Evolutionary conservation across 2,888 invertebrate genomes (phyloP).

Genomic region (Drosophila rubida): DNA sequence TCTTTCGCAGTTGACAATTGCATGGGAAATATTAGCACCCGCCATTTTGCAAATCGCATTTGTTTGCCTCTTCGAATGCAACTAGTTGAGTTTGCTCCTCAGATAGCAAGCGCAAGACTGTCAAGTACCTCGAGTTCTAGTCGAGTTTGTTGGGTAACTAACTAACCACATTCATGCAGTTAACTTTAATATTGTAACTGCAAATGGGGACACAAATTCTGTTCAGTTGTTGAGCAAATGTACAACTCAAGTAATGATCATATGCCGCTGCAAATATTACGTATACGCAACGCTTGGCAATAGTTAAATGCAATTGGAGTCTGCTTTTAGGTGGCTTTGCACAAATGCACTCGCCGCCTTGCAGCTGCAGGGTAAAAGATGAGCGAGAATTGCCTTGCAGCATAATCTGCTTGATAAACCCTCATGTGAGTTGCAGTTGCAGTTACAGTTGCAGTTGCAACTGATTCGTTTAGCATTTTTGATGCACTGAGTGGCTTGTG

Average conservation of each 20-base stretch:
- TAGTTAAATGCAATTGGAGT: neutral
- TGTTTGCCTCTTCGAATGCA: conserved; percentile 40
- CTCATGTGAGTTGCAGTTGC: conserved; percentile 14
- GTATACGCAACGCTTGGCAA: no score
- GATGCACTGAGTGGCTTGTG: neutral
- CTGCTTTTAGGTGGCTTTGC: no score
- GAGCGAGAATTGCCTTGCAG: neutral
- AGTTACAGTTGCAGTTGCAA: conserved; percentile 10
- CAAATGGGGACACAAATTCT: no score
- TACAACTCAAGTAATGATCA: no score
- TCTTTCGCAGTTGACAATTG: conserved; percentile 75
- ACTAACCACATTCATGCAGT: no score
- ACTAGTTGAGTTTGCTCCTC: conserved; percentile 16
- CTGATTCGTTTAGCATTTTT: conserved; percentile 5
- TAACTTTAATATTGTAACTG: no score
- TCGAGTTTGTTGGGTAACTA: no score
- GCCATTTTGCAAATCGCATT: conserved; percentile 46
- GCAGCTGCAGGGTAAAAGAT: neutral
- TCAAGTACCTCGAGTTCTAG: neutral
- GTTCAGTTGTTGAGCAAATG: no score
- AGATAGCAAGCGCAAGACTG: neutral
- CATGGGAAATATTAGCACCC: conserved; percentile 61
- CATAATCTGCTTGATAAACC: conserved; percentile 29
- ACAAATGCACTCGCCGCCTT: neutral
- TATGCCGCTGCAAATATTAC: no score